phyloP scores from a whole-genome alignment of 2,888 invertebrate species.

The Shargacucullia verbasci region DNA sequence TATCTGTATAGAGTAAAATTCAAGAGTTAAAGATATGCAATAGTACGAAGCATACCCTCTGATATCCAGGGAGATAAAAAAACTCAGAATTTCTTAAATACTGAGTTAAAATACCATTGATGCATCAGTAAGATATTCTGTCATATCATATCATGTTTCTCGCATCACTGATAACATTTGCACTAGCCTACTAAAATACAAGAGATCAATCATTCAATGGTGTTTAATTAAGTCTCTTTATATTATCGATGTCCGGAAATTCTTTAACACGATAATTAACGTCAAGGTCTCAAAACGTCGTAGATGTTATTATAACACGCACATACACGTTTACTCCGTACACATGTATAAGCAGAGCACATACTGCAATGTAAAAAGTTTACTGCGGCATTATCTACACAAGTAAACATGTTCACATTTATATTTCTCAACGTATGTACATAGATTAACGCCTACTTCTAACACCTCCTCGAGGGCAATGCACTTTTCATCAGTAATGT shows the following conservation, averaged over 20 bases:
- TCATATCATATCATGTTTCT: conserved; percentile 6
- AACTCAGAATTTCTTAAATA: background rate
- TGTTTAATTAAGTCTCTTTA: conserved; percentile 28
- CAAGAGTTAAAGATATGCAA: too few species aligned
- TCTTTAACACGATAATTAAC: conserved; percentile 41
- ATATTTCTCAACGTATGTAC: conserved; percentile 43
- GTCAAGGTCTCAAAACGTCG: conserved; percentile 37
- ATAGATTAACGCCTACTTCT: conserved; percentile 43
- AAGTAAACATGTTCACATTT: conserved; percentile 53
- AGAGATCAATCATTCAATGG: too few species aligned
- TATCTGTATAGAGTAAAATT: too few species aligned
- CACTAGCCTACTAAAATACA: conserved; percentile 1
- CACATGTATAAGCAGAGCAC: background rate
- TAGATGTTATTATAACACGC: conserved; percentile 25
- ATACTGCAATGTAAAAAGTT: conserved; percentile 23
- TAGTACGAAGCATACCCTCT: too few species aligned
- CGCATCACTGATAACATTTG: conserved; percentile 4
- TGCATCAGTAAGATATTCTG: conserved; percentile 11
- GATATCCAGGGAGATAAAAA: too few species aligned
- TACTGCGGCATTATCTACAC: conserved; percentile 48
- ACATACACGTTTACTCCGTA: conserved; percentile 11
- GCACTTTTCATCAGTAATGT: conserved; percentile 47
- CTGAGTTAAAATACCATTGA: background rate
- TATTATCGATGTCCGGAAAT: conserved; percentile 41
- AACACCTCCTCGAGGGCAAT: conserved; percentile 50